These are phyloP conservation scores for Lycopodina hypogea DNA, from an alignment of 37 sponge, comb jelly and placozoan genomes.

Conservation along the genomic window DNA sequence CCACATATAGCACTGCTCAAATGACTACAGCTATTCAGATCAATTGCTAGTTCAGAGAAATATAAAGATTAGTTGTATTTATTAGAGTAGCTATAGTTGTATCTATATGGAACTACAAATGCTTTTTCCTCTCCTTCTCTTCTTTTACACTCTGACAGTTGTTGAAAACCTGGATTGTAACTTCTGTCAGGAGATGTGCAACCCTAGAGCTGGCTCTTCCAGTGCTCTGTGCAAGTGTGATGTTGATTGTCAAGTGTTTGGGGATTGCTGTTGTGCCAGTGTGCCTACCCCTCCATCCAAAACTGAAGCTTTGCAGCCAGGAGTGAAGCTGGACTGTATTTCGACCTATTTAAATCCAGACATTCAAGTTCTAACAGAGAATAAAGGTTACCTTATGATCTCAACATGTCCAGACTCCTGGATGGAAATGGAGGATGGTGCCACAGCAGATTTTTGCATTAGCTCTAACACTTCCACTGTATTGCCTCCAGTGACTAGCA, in stretches of 20 bases:
- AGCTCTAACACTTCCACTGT: background rate
- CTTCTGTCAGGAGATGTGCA: no score
- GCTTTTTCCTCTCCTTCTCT: no score
- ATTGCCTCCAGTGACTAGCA: constrained; percentile 38
- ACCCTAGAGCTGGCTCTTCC: no score
- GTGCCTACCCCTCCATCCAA: constrained; percentile 27
- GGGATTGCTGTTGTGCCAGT: constrained; percentile 16
- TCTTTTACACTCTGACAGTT: no score
- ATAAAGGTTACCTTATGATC: constrained; percentile 6
- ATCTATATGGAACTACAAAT: no score
- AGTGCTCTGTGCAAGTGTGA: constrained; percentile 18
- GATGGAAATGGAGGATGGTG: background rate
- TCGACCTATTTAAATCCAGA: background rate
- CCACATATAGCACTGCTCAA: no score
- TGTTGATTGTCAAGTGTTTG: constrained; percentile 1
- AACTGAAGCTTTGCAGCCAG: background rate
- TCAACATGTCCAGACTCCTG: constrained; percentile 15
- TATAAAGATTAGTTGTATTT: no score
- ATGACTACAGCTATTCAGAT: no score
- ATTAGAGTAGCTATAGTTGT: no score
- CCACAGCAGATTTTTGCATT: background rate
- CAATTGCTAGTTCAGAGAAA: no score
- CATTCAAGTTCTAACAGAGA: background rate
- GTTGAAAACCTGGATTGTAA: no score
- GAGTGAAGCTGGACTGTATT: background rate